These are phyloP conservation scores for Trichechus manatus DNA, from an alignment of 2,113 vertebrate species.

Conservation along the genomic window DNA sequence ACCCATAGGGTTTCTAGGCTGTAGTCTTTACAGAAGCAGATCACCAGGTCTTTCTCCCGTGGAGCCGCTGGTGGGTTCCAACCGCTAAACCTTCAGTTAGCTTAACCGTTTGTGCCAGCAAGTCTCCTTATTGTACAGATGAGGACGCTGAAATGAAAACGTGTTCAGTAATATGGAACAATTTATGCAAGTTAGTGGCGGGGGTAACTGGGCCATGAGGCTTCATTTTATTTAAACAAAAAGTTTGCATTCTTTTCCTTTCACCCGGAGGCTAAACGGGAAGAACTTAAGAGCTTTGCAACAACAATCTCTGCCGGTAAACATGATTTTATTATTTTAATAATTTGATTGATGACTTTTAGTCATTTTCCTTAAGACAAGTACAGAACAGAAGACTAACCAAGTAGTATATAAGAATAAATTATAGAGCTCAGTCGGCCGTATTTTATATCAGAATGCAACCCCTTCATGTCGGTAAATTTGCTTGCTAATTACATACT, in stretches of 20 bases:
- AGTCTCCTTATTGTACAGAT: too few species aligned
- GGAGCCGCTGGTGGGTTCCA: too few species aligned
- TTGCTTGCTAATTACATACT: background rate
- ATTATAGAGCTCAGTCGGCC: background rate
- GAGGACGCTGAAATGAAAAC: background rate
- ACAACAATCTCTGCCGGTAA: background rate
- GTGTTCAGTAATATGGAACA: background rate
- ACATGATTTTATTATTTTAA: background rate
- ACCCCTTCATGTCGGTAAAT: fast-evolving
- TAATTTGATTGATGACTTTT: background rate
- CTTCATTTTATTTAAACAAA: background rate
- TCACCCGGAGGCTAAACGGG: fast-evolving
- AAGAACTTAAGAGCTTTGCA: background rate
- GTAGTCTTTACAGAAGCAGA: too few species aligned
- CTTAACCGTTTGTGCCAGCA: too few species aligned
- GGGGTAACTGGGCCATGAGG: fast-evolving
- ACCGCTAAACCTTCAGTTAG: too few species aligned
- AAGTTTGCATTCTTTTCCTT: background rate
- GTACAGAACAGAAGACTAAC: background rate
- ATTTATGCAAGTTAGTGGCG: too few species aligned
- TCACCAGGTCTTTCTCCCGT: too few species aligned
- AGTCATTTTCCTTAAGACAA: background rate
- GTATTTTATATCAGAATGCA: background rate
- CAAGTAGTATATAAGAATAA: background rate
- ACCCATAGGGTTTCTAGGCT: too few species aligned